Evolutionary conservation across 2,888 invertebrate genomes (phyloP), one percentile per base, ranked within the genome.

Genomic region (Conops quadrifasciatus): DNA sequence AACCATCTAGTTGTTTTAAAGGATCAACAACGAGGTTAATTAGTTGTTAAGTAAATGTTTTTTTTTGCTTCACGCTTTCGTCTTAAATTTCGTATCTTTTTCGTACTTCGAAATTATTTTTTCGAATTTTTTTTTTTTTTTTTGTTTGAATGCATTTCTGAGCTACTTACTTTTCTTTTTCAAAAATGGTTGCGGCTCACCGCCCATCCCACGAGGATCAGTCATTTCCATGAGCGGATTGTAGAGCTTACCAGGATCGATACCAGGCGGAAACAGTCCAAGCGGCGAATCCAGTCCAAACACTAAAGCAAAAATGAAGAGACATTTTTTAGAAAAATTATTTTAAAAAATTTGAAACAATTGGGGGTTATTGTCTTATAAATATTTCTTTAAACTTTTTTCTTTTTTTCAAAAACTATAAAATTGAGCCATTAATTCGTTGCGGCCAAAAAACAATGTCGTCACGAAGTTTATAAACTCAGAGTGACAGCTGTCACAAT

Each of bases 131-230:
- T 24, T 21, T 47, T 70, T 58, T 63, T 19, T 64, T 59, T 2
- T 43, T n/a, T 19, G 56, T 71, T 71, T 60, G 9, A 21, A 13
- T 49, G 19, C 58, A 51, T 64, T 67, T 68, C 24, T 53, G 63
- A 19, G 11, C 19, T 79, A 89, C 92, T 91, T 88, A 93, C 93
- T 92, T 91, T 93, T 93, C 89, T 91, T 91, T 88, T 93, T 93
- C 78, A 91, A 90, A 80, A 89, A 91, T 77, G 91, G 90, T 81
- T 90, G 90, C 75, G 89, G 88, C 79, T 92, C 92, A 74, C 89
- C 88, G 60, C 90, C 89, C 79, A 90, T 88, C 75, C 89, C 89
- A 80, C 92, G 88, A 77, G 91, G 91, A 78, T 92, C 92, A n/a
- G 88, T 86, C 86, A 92, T 90, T 81, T 93, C 93, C 88, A 93